Evolutionary conservation across 2,888 invertebrate genomes (phyloP), one percentile per base, ranked within the genome.

Genomic region (Spisula solida): DNA sequence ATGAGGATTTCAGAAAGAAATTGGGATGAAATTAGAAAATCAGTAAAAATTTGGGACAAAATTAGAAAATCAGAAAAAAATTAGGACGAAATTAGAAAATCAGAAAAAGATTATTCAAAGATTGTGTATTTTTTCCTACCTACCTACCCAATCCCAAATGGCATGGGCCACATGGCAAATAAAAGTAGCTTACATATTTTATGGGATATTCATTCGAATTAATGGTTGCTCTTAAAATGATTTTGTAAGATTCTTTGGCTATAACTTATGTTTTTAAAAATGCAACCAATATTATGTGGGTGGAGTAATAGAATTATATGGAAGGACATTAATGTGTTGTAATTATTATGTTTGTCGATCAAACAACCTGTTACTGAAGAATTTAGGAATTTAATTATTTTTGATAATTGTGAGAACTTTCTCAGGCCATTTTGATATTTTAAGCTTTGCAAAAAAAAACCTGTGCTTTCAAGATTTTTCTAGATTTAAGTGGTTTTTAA

Each of bases 311-410:
- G 25, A 66, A 66, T 66, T 25, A 66, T 66, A 25, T 66, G n/a
- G n/a, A 66, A 25, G 10, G 25, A 66, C 10, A n/a, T n/a, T 25
- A 66, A 51, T 25, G n/a, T 66, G 60, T 12, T 25, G 51, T 66
- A 25, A 66, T 66, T 5, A 66, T 25, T 25, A 66, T 66, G 1
- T 25, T 66, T 25, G 25, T 20, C 60, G 5, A 5, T 66, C 10
- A 66, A 25, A 66, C 25, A 66, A 66, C 60, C 60, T 66, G 60
- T 66, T 25, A 10, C 25, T 5, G 20, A 5, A 66, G 12, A 66
- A 25, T n/a, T 66, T 1, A 66, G 60, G 60, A 25, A 66, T 66
- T 66, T 66, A 25, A 66, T 66, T 66, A 66, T 66, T n/a, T n/a
- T 10, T 10, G 60, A 66, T 66, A 66, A 66, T 25, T 66, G 5